Conservation (phyloP, 2,113 vertebrate species). For the Indicator indicator region DNA sequence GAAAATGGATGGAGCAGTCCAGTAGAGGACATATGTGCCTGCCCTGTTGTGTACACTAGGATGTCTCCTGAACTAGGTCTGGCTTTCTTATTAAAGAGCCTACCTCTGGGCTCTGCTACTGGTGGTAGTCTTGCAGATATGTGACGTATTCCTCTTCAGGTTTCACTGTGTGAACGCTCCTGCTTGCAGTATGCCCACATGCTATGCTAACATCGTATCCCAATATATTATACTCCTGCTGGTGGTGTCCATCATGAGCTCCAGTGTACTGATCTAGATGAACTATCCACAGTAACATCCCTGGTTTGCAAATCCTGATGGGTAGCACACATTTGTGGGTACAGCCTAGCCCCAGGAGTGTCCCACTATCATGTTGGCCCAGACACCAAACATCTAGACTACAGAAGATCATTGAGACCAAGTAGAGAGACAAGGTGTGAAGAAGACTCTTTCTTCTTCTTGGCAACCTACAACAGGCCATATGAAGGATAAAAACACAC, state of each 20-base stretch:
- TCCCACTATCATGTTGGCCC: background rate
- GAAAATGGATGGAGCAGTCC: background rate
- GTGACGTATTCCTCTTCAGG: no score
- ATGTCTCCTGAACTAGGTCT: accelerated
- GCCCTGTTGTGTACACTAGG: no score
- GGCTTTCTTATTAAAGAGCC: background rate
- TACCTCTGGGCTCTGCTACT: background rate
- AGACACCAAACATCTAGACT: background rate
- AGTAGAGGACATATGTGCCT: background rate
- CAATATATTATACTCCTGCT: accelerated
- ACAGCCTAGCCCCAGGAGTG: background rate
- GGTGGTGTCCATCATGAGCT: background rate
- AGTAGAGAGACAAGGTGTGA: background rate
- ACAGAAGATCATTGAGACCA: background rate
- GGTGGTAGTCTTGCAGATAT: accelerated
- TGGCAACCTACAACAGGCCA: background rate
- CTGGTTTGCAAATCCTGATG: background rate
- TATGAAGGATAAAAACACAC: background rate
- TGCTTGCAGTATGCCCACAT: background rate
- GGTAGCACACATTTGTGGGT: background rate
- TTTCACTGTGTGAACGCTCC: background rate
- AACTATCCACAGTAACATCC: background rate
- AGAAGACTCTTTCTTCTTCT: background rate
- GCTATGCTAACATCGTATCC: background rate
- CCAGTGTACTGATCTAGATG: background rate